Evolutionary conservation across 2,113 vertebrate species (phyloP).

Genomic region (Hippocampus comes): DNA sequence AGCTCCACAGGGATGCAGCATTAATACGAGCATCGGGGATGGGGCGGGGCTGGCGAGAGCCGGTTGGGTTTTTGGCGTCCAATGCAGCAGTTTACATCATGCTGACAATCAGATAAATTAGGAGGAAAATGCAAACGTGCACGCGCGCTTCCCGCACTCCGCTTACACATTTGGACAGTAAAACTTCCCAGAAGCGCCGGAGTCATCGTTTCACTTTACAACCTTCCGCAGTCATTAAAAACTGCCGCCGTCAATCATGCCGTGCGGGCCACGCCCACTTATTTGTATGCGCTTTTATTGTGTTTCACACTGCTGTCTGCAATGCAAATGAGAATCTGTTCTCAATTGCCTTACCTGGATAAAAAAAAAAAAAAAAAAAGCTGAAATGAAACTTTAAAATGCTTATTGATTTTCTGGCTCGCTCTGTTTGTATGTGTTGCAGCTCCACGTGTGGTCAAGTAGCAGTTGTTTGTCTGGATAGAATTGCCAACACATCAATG

Average conservation of each 20-base stretch:
- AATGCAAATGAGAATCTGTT: no score
- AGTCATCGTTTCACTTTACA: constrained; percentile 60
- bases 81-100: constrained; percentile 33
- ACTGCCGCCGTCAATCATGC: constrained; percentile 40
- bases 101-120: constrained; percentile 24
- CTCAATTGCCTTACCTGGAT: no score
- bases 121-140: constrained; percentile 3
- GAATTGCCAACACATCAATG: no score
- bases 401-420: no score
- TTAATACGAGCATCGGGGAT: constrained; percentile 54
- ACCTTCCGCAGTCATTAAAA: constrained; percentile 58
- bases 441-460: no score
- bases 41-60: constrained; percentile 9
- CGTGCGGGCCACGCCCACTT: constrained; percentile 29
- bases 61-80: constrained; percentile 38
- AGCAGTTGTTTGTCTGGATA: no score
- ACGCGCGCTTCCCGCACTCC: constrained; percentile 1
- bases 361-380: no score
- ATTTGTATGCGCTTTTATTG: background rate
- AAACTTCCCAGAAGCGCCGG: background rate
- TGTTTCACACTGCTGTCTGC: no score
- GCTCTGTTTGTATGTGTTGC: no score
- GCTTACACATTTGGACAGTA: background rate
- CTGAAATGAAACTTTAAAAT: no score
- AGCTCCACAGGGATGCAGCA: constrained; percentile 54